Evolutionary conservation across 2,888 invertebrate genomes (phyloP).

Genomic region (Agelastica alni): DNA sequence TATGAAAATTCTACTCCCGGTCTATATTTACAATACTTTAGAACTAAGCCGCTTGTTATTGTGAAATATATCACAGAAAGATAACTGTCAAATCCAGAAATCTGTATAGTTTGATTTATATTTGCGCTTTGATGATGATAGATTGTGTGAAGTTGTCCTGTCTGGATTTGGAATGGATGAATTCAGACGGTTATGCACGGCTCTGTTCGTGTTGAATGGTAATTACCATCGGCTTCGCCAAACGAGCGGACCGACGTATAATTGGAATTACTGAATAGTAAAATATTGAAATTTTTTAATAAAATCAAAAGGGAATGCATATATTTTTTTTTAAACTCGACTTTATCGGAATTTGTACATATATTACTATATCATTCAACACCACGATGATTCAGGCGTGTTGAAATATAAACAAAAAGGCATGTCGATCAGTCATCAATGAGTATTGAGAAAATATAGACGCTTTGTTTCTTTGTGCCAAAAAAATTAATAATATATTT

Average conservation of each 20-base stretch:
- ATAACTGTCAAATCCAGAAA: slow-evolving; percentile 28
- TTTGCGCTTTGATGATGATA: slow-evolving; percentile 26
- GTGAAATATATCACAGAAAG: slow-evolving; percentile 23
- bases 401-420: no score
- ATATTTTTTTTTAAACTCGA: no score
- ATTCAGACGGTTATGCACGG: slow-evolving; percentile 12
- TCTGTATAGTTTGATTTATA: slow-evolving; percentile 21
- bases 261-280: background rate
- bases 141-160: slow-evolving; percentile 20
- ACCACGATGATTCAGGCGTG: no score
- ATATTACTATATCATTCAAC: no score
- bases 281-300: no score
- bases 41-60: slow-evolving; percentile 3
- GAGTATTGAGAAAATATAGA: no score
- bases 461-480: no score
- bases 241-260: background rate
- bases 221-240: background rate
- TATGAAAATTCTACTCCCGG: background rate
- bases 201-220: slow-evolving; percentile 17
- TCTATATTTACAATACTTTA: slow-evolving; percentile 4
- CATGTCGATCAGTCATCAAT: no score
- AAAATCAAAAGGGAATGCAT: no score
- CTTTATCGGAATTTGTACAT: no score
- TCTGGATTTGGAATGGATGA: slow-evolving; percentile 15
- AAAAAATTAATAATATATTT: no score